Conservation (phyloP, 2,888 invertebrate species). For the Blera fallax region DNA sequence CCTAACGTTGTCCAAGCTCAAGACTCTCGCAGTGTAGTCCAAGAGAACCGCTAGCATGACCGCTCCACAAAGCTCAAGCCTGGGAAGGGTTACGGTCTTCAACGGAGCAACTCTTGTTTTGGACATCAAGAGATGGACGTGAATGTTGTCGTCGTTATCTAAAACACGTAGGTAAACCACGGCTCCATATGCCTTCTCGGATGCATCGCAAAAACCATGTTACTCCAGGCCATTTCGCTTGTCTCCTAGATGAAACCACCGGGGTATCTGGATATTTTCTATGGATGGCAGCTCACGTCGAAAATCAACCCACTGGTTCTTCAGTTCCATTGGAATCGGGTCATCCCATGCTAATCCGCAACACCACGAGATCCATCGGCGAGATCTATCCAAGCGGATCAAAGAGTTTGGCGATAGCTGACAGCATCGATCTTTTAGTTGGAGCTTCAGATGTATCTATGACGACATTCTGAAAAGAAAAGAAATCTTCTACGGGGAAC, state of each 20-base stretch:
- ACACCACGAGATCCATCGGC: neutral
- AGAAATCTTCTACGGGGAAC: no score
- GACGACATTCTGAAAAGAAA: no score
- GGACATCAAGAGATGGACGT: neutral
- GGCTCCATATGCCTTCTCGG: no score
- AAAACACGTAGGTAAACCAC: no score
- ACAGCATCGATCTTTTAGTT: neutral
- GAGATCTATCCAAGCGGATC: neutral
- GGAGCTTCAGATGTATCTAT: neutral
- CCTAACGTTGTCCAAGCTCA: no score
- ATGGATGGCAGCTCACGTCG: conserved; percentile 14
- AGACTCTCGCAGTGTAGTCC: neutral
- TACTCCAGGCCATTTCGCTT: neutral
- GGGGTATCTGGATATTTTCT: neutral
- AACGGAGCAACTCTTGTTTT: conserved; percentile 62
- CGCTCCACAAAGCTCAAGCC: conserved; percentile 12
- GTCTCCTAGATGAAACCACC: neutral
- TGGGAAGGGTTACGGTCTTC: conserved; percentile 55
- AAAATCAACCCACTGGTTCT: neutral
- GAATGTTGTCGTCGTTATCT: no score
- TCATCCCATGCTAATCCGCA: conserved; percentile 2
- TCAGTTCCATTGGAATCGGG: neutral
- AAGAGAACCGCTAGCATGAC: neutral
- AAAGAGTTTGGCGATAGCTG: no score
- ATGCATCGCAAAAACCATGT: neutral